phyloP scores from a whole-genome alignment of 1,140 invertebrate species.

The Papilio polytes region DNA sequence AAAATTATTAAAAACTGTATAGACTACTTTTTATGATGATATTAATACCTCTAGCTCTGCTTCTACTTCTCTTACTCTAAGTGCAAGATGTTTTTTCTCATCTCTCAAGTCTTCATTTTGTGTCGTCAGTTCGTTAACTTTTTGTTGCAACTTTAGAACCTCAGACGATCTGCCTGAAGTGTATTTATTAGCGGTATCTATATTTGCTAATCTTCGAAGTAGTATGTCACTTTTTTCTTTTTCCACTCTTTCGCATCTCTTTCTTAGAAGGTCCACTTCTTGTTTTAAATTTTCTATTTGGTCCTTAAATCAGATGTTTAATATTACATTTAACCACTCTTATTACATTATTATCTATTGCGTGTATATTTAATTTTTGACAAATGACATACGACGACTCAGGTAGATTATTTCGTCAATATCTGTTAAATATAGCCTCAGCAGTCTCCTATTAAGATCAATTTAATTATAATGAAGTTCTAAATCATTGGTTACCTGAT shows the following conservation, averaged over 20 bases:
- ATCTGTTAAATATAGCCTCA: too few relatives aligned
- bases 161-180: slow-evolving; percentile 87
- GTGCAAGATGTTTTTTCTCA: slow-evolving; percentile 91
- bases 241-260: slow-evolving; percentile 91
- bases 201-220: slow-evolving; percentile 88
- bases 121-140: slow-evolving; percentile 92
- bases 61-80: slow-evolving; percentile 89
- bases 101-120: slow-evolving; percentile 91
- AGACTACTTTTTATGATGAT: background rate
- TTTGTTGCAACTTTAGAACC: slow-evolving; percentile 90
- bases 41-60: slow-evolving; percentile 85
- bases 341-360: too few relatives aligned
- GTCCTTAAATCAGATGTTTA: slow-evolving; percentile 78
- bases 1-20: background rate
- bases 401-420: too few relatives aligned
- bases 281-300: slow-evolving; percentile 88
- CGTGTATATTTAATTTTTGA: too few relatives aligned
- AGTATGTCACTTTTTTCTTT: slow-evolving; percentile 95
- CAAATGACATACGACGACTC: too few relatives aligned
- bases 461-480: background rate
- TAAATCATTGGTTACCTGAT: slow-evolving; percentile 64
- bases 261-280: slow-evolving; percentile 88
- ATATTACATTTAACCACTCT: background rate
- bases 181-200: slow-evolving; percentile 89
- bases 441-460: too few relatives aligned